These are phyloP conservation scores for Galerucella nymphaeae DNA, from an alignment of 2,888 invertebrate species.

Conservation along the genomic window DNA sequence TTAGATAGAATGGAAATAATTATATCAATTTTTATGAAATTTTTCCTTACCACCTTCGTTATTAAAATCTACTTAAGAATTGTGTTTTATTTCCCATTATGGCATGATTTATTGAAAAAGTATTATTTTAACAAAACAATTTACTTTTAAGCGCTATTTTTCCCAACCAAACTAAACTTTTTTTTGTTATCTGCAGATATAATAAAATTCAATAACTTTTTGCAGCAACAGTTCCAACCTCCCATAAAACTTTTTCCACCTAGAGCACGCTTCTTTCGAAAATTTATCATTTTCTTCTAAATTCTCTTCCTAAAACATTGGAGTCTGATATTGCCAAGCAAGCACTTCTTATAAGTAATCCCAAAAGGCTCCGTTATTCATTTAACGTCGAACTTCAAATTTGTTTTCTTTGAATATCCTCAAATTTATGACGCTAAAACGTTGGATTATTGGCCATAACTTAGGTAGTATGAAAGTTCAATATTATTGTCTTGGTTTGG, in stretches of 20 bases:
- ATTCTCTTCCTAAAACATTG: slow-evolving; percentile 38
- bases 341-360: slow-evolving; percentile 42
- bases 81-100: no score
- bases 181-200: not conserved
- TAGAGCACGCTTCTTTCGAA: slow-evolving; percentile 18
- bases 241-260: slow-evolving; percentile 22
- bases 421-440: slow-evolving; percentile 51
- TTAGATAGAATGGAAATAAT: no score
- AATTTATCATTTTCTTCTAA: slow-evolving; percentile 33
- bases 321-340: slow-evolving; percentile 36
- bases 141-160: no score
- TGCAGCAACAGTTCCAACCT: slow-evolving; percentile 27
- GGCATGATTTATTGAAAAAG: no score
- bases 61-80: no score
- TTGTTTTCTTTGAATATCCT: slow-evolving; percentile 48
- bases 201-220: slow-evolving; percentile 9
- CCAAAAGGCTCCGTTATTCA: slow-evolving; percentile 42
- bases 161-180: not conserved
- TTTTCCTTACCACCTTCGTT: no score
- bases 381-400: slow-evolving; percentile 45
- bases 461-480: slow-evolving; percentile 49
- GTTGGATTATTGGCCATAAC: slow-evolving; percentile 50
- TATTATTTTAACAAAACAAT: no score
- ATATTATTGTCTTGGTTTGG: slow-evolving; percentile 50
- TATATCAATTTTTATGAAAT: no score